phyloP scores from a whole-genome alignment of 2,888 invertebrate species.

The Drosophila rubida region DNA sequence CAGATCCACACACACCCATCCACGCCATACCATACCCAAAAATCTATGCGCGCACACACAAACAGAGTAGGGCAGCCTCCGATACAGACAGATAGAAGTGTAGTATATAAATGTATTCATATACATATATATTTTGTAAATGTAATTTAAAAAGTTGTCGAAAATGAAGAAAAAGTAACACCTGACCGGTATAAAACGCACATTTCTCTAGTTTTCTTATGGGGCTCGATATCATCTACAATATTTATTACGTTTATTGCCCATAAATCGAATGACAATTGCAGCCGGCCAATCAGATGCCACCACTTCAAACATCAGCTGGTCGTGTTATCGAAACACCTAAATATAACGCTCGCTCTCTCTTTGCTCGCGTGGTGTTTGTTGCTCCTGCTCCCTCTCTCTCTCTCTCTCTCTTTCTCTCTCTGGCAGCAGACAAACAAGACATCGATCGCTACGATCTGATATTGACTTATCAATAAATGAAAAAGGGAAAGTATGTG shows the following conservation, averaged over 20 bases:
- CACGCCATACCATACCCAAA: too few relatives aligned
- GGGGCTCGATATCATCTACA: too few relatives aligned
- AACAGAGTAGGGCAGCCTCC: constrained; percentile 28
- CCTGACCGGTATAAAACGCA: constrained; percentile 37
- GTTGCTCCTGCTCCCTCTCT: neutral
- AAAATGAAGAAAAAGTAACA: constrained; percentile 35
- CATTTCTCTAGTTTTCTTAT: neutral
- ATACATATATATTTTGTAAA: constrained; percentile 62
- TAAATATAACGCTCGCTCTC: neutral
- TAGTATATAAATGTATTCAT: constrained; percentile 16
- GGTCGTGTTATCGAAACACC: neutral
- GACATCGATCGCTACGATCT: too few relatives aligned
- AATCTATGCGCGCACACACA: constrained; percentile 5
- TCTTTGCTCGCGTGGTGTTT: too few relatives aligned
- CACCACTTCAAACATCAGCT: constrained; percentile 10
- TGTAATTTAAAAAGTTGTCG: constrained; percentile 55
- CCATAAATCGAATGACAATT: neutral
- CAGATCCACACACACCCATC: too few relatives aligned
- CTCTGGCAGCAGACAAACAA: neutral
- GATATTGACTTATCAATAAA: too few relatives aligned
- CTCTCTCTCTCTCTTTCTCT: neutral
- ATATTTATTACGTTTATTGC: neutral
- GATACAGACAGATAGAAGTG: constrained; percentile 34
- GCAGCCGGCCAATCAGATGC: constrained; percentile 3
- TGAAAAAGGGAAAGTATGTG: too few relatives aligned